A percentile compares a stretch with the other conserved stretches of the same genome.
phyloP scores from a whole-genome alignment of 1,140 invertebrate genomes.

The Forficula auricularia region DNA sequence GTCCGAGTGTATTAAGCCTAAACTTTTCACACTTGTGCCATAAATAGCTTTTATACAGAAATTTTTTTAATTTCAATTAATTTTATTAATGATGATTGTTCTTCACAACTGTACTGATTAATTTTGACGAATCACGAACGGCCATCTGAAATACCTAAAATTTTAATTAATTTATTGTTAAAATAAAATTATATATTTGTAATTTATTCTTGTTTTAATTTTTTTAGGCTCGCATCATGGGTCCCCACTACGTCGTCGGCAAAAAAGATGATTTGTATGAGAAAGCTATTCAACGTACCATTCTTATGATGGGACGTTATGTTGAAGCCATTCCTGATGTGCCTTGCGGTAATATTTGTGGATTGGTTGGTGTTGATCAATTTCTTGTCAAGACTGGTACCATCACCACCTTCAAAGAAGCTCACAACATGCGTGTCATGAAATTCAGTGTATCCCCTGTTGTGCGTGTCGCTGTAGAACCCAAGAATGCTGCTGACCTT shows the following conservation, averaged over 20 bases:
- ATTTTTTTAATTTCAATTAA: too few species aligned
- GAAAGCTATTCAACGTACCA: slow-evolving; percentile 97
- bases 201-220: too few species aligned
- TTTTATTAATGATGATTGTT: slow-evolving; percentile 16
- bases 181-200: too few species aligned
- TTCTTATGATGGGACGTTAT: slow-evolving; percentile 99
- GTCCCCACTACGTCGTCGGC: slow-evolving; percentile 91
- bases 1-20: too few species aligned
- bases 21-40: too few species aligned
- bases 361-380: slow-evolving; percentile 98
- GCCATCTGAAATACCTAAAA: neutral
- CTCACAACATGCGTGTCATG: slow-evolving; percentile 98
- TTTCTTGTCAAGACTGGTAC: slow-evolving; percentile 99
- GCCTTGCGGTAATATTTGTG: slow-evolving; percentile 95
- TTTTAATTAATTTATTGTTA: neutral
- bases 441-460: slow-evolving; percentile 99
- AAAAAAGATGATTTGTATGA: slow-evolving; percentile 99
- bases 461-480: slow-evolving; percentile 97
- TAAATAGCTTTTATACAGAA: too few species aligned
- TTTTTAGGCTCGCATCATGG: slow-evolving; percentile 82
- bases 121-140: neutral
- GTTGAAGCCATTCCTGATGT: slow-evolving; percentile 99
- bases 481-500: slow-evolving; percentile 96
- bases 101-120: slow-evolving; percentile 1
- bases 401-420: slow-evolving; percentile 96